Percentiles rank a stretch among this genome's conserved stretches.
phyloP scores from a whole-genome alignment of 2,113 vertebrate species.

The Sceloporus undulatus region DNA sequence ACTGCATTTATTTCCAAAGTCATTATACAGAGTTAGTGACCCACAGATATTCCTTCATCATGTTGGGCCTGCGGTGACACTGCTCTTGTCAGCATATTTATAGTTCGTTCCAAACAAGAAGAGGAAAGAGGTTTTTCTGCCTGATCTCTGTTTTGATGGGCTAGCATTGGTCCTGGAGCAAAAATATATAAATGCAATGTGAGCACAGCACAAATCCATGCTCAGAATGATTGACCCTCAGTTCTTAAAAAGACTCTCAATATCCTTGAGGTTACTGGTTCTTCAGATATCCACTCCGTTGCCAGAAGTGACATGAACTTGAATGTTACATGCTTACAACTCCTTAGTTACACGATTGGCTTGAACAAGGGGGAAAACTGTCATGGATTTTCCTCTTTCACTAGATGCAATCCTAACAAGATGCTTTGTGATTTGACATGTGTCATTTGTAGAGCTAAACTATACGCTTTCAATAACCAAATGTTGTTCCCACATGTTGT shows the following conservation, averaged over 20 bases:
- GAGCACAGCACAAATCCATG: neutral
- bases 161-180: neutral
- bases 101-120: neutral
- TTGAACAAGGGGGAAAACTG: neutral
- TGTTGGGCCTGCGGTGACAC: neutral
- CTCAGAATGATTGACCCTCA: neutral
- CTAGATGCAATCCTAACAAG: neutral
- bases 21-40: neutral
- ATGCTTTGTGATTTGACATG: rapidly evolving
- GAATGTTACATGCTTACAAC: neutral
- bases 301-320: neutral
- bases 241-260: neutral
- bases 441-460: neutral
- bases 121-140: conserved; percentile 5
- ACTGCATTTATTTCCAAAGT: neutral
- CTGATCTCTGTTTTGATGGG: neutral
- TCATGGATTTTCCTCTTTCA: neutral
- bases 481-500: neutral
- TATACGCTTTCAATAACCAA: neutral
- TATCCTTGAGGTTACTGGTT: neutral
- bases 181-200: conserved; percentile 6
- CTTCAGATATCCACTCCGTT: neutral
- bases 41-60: neutral
- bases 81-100: neutral
- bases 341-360: neutral